phyloP scores from a whole-genome alignment of 2,888 invertebrate genomes.

The Agrochola lota region DNA sequence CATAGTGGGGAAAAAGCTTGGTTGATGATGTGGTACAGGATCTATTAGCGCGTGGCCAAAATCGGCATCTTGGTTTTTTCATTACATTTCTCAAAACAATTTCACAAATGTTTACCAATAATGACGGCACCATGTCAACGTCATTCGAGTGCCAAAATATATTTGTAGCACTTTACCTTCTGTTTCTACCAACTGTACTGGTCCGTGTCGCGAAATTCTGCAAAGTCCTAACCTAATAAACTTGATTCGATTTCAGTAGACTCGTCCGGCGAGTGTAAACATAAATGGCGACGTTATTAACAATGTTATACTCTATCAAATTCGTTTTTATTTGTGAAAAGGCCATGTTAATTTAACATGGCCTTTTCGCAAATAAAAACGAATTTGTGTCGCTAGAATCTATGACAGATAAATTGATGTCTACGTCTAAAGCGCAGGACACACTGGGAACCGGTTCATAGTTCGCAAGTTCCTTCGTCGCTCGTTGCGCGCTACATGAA shows the following conservation, averaged over 20 bases:
- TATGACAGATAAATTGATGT: constrained; percentile 11
- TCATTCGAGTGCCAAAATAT: neutral
- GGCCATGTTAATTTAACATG: neutral
- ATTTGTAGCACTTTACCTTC: neutral
- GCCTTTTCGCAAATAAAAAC: constrained; percentile 31
- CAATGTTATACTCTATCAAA: too few species aligned
- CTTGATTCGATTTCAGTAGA: constrained; percentile 42
- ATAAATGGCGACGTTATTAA: constrained; percentile 37
- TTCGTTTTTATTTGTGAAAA: too few species aligned
- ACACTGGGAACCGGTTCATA: too few species aligned
- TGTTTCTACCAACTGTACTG: neutral
- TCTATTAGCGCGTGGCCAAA: neutral
- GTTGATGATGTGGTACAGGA: neutral
- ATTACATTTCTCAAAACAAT: neutral
- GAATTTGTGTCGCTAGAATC: constrained; percentile 17
- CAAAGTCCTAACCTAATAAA: constrained; percentile 34
- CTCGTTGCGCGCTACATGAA: too few species aligned
- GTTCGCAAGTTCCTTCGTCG: too few species aligned
- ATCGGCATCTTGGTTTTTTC: neutral
- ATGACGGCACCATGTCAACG: neutral
- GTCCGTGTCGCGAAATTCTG: constrained; percentile 17
- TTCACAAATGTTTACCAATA: neutral
- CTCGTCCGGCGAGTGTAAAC: constrained; percentile 28
- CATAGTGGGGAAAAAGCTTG: neutral
- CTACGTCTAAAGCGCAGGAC: neutral